These are phyloP conservation scores for Notospermus geniculatus DNA, from an alignment of 1,140 invertebrate genomes.

Conservation along the genomic window DNA sequence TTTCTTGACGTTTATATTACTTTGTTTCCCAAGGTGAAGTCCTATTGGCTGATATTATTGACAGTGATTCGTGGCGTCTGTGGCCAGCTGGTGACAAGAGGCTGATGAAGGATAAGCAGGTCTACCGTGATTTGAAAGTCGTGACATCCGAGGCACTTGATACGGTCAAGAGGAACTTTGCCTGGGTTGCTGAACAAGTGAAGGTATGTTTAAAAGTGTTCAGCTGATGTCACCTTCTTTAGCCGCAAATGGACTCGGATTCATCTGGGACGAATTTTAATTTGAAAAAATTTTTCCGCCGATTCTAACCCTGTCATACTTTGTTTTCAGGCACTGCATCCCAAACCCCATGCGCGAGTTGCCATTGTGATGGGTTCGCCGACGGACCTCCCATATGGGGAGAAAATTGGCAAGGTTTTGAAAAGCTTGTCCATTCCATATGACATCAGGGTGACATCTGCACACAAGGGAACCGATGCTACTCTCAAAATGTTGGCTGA, in stretches of 20 bases:
- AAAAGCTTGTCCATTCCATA: slow-evolving; percentile 68
- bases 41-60: slow-evolving; percentile 91
- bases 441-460: slow-evolving; percentile 80
- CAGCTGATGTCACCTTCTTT: too few species aligned
- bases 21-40: slow-evolving; percentile 74
- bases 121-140: slow-evolving; percentile 83
- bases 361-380: slow-evolving; percentile 93
- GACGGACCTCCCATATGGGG: slow-evolving; percentile 77
- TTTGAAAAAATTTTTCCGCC: too few species aligned
- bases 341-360: slow-evolving; percentile 58
- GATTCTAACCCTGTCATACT: too few species aligned
- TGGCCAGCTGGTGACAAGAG: slow-evolving; percentile 95
- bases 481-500: slow-evolving; percentile 78
- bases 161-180: slow-evolving; percentile 89
- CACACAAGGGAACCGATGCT: slow-evolving; percentile 89
- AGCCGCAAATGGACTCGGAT: too few species aligned
- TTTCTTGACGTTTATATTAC: too few species aligned
- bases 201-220: slow-evolving; percentile 62
- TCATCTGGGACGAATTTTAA: too few species aligned
- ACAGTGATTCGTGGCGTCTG: slow-evolving; percentile 95
- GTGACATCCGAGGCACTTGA: slow-evolving; percentile 84
- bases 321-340: slow-evolving; percentile 31
- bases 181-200: slow-evolving; percentile 85
- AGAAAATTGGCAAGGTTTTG: slow-evolving; percentile 71
- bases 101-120: slow-evolving; percentile 98